Base-by-base conservation (phyloP, 1,140 invertebrate species). In the Drosophila kanapiae region DNA sequence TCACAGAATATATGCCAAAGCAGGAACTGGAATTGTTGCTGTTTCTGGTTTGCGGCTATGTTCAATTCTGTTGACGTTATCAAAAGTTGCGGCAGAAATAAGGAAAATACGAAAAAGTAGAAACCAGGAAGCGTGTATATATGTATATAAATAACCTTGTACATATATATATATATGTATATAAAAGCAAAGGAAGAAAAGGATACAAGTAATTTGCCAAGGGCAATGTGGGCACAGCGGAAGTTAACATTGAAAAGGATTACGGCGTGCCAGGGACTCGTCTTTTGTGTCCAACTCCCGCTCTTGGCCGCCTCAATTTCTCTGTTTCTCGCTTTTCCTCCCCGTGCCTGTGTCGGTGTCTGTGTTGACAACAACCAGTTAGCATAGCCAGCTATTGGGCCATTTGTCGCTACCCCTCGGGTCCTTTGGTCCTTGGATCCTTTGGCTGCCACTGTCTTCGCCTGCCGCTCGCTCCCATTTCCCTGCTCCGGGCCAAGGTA, bases 171-270 rank as follows among this genome's bases (percentile, higher is more conserved):
- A 35, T 23, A 48, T 16, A 48, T 33, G 33, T 47, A 51, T 59
- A 35, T 69, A 62, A 37, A 31, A 57, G 70, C 31, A 57, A 67
- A 62, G 63, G 62, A 75, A 69, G 78, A 80, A 87, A 83, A 88
- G 84, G 77, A 80, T 78, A 83, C 84, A 87, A 88, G 83, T 87
- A 86, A 86, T 82, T 87, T 86, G 83, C 83, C 72, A 72, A 75
- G 74, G 84, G 85, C 85, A 78, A 78, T 68, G 67, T 74, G 77
- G 80, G 68, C 72, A 71, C 77, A 78, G 64, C 84, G 84, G 80
- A 87, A 84, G 84, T 87, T 88, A 87, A 80, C 84, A 88, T 88
- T 88, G 84, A 84, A 88, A 87, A 87, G 84, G 84, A 87, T 87
- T 87, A 87, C 84, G 72, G 79, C 75, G 62, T 82, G 79, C 72